phyloP scores from a whole-genome alignment of 2,888 invertebrate genomes.

The Cerastis rubricosa region DNA sequence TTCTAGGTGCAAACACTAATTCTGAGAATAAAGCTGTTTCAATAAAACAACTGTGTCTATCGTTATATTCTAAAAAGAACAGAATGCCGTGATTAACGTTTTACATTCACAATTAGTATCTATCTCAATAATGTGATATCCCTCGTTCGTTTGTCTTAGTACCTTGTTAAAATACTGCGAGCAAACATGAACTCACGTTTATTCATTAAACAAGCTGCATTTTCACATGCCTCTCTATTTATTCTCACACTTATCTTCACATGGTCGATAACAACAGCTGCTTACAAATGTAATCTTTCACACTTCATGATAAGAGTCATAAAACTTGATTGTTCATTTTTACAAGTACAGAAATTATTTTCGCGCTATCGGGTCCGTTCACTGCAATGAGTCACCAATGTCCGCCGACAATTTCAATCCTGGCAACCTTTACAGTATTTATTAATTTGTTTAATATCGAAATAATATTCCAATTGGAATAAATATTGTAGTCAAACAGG shows the following conservation, averaged over 20 bases:
- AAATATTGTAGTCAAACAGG: conserved; percentile 24
- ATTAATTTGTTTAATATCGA: conserved; percentile 47
- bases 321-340: conserved; percentile 59
- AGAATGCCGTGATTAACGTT: conserved; percentile 19
- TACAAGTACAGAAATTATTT: conserved; percentile 50
- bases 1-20: neutral
- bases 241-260: conserved; percentile 77
- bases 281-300: conserved; percentile 64
- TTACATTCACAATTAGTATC: conserved; percentile 28
- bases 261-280: conserved; percentile 65
- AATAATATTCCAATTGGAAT: conserved; percentile 34
- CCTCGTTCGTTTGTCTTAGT: conserved; percentile 18
- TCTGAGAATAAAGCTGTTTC: neutral
- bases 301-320: conserved; percentile 61
- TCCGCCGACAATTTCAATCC: conserved; percentile 46
- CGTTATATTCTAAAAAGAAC: neutral
- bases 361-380: conserved; percentile 61
- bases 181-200: conserved; percentile 18
- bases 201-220: conserved; percentile 64
- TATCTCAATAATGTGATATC: conserved; percentile 29
- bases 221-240: conserved; percentile 75
- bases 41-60: neutral
- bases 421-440: conserved; percentile 55
- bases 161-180: conserved; percentile 40
- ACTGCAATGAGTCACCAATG: conserved; percentile 56